Percentiles rank a stretch among this genome's conserved stretches.
Evolutionary conservation across 2,113 vertebrate species (phyloP).

Genomic region (Chloropsis hardwickii): DNA sequence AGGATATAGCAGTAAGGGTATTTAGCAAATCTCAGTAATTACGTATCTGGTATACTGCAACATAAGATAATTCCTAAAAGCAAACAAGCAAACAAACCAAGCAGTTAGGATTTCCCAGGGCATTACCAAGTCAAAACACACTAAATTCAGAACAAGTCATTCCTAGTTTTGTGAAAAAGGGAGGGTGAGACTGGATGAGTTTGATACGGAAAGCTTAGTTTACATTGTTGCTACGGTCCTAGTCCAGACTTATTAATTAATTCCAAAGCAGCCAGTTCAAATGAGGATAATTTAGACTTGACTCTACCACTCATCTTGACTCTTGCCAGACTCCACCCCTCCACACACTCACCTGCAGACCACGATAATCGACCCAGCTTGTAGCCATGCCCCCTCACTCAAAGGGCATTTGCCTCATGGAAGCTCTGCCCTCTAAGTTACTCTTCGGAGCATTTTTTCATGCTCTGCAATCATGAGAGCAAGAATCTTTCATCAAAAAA

Average conservation of each 20-base stretch:
- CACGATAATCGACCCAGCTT: constrained; percentile 3
- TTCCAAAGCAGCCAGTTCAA: neutral
- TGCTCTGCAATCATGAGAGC: neutral
- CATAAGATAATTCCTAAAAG: neutral
- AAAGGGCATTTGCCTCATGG: neutral
- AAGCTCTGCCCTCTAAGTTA: neutral
- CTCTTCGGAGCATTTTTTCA: neutral
- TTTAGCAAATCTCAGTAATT: neutral
- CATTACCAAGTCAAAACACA: neutral
- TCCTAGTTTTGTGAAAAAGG: neutral
- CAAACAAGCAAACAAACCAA: neutral
- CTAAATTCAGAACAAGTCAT: neutral
- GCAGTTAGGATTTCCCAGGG: neutral
- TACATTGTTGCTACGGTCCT: neutral
- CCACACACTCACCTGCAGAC: neutral
- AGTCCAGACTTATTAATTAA: neutral
- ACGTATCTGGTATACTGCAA: neutral
- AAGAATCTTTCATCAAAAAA: neutral
- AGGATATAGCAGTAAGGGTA: neutral
- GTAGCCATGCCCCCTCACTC: neutral
- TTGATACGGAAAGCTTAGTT: neutral
- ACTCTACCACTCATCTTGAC: neutral
- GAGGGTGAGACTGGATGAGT: neutral
- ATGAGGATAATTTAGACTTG: neutral
- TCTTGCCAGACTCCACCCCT: neutral